Evolutionary conservation across 2,113 vertebrate genomes (phyloP).

Genomic region (Datnioides undecimradiatus): DNA sequence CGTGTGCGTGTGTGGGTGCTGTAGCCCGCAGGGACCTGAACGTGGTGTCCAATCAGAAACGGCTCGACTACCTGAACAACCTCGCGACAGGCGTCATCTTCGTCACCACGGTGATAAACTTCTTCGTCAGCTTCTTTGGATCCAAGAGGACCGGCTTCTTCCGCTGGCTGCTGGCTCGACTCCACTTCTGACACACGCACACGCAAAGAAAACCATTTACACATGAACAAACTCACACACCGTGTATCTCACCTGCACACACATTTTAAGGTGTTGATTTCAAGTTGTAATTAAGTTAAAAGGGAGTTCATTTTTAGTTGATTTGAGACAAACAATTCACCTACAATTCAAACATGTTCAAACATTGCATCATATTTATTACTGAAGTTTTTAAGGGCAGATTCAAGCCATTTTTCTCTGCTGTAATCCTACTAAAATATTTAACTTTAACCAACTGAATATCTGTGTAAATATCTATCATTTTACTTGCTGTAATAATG

Average conservation of each 20-base stretch:
- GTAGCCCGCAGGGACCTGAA: slow-evolving; percentile 82
- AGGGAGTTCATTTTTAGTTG: not conserved
- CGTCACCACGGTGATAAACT: slow-evolving; percentile 73
- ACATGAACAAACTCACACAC: not conserved
- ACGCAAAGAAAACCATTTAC: not conserved
- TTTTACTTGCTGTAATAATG: slow-evolving; percentile 28
- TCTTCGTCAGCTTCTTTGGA: slow-evolving; percentile 82
- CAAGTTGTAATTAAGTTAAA: not conserved
- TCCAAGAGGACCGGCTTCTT: slow-evolving; percentile 82
- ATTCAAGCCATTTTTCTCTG: no score
- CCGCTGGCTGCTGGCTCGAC: slow-evolving; percentile 80
- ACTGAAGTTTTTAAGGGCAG: slow-evolving; percentile 9
- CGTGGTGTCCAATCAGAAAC: slow-evolving; percentile 80
- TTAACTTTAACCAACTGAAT: slow-evolving; percentile 47
- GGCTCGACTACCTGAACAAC: slow-evolving; percentile 82
- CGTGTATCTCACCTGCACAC: not conserved
- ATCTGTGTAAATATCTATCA: slow-evolving; percentile 14
- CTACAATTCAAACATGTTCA: not conserved
- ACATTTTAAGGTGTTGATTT: not conserved
- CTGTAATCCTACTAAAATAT: slow-evolving; percentile 58
- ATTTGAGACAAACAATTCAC: slow-evolving; percentile 28
- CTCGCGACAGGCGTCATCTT: slow-evolving; percentile 76
- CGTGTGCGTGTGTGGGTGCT: slow-evolving; percentile 53
- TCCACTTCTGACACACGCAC: slow-evolving; percentile 74
- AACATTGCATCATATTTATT: not conserved